phyloP scores from a whole-genome alignment of 2,888 invertebrate genomes.

The Hofmannophila pseudospretella region DNA sequence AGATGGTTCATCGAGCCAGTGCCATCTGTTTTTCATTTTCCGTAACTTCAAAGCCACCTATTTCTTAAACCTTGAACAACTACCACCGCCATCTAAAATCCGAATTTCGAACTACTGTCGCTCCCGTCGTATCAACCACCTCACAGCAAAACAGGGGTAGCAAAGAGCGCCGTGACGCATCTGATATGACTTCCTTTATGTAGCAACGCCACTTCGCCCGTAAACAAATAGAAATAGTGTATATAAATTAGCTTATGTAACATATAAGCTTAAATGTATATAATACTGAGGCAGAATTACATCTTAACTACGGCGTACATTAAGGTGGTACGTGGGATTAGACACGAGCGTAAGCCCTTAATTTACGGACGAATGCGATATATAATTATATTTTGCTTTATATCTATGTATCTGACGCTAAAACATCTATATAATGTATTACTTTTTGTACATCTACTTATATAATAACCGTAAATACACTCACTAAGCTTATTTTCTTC shows the following conservation, averaged over 20 bases:
- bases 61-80: neutral
- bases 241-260: constrained; percentile 77
- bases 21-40: constrained; percentile 22
- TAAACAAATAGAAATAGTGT: constrained; percentile 72
- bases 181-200: constrained; percentile 72
- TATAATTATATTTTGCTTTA: constrained; percentile 77
- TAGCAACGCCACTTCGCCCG: constrained; percentile 70
- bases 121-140: constrained; percentile 9
- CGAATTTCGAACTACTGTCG: constrained; percentile 8
- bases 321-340: constrained; percentile 75
- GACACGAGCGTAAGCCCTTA: constrained; percentile 78
- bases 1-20: constrained; percentile 11
- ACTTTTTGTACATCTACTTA: constrained; percentile 79
- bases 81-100: neutral
- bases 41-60: neutral
- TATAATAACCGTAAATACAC: constrained; percentile 75
- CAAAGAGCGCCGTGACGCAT: constrained; percentile 53
- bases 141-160: constrained; percentile 37
- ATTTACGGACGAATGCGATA: constrained; percentile 78
- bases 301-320: constrained; percentile 77
- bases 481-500: constrained; percentile 72
- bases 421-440: constrained; percentile 78
- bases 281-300: constrained; percentile 79
- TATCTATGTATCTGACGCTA: constrained; percentile 78
- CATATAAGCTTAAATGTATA: constrained; percentile 78